Base-by-base conservation (phyloP, 2,797 vertebrate genomes). In the Enteromius argenteus region DNA sequence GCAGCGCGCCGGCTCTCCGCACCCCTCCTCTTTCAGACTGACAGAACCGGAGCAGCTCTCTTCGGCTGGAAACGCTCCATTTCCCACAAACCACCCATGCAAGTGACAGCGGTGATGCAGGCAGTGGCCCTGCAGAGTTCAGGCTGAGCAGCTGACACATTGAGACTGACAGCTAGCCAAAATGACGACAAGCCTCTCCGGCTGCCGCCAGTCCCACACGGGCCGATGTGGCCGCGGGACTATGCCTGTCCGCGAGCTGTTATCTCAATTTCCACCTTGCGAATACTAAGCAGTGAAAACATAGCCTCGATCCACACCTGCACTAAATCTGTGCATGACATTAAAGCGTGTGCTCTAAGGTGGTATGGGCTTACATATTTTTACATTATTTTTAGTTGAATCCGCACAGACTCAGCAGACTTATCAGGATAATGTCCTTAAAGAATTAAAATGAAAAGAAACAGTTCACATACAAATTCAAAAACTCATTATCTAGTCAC, bases 11-110 rank as follows among this genome's bases (percentile, higher is more conserved):
- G 39, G 84, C 74, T 74, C 76, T 62, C 32, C n/a, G 73, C 13
- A 81, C 32, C 81, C 1, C 13, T 66, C 35, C 68, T 76, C 46
- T 83, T 87, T 73, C 79, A 84, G 83, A 86, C 66, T 23, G 84
- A 84, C 84, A 89, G 85, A 92, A 92, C 81, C 80, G 72, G 90
- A 89, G 83, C 89, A 87, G 86, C 74, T 87, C 87, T 74, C 82
- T 82, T 89, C 87, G 30, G 17, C 39, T 11, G 21, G 83, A 81
- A 60, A 84, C 5, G 86, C 84, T 87, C 85, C 86, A 83, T 68
- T 87, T 85, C 78, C 64, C 73, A 67, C 80, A n/a, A 69, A 68
- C 64, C 71, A 46, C 39, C 69, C 49, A 30, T 77, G 87, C 15
- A 27, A 87, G 60, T 78, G 85, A 76, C 83, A 84, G 86, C 49